These are phyloP conservation scores for Cremastinae sp. DNA, from an alignment of 2,888 invertebrate genomes.

Conservation along the genomic window DNA sequence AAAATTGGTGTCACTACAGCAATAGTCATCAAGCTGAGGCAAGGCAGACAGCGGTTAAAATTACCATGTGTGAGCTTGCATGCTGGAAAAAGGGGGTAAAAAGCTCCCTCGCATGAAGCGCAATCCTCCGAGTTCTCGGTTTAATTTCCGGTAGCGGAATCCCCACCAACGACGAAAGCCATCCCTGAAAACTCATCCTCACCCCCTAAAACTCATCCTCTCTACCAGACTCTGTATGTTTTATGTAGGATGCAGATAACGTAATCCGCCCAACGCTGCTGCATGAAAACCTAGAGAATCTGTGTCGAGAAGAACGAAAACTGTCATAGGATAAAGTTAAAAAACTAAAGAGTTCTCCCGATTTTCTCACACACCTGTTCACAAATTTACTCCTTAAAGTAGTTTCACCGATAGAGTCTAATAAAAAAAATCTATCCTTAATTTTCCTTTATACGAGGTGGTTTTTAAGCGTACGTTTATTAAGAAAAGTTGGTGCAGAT, in stretches of 20 bases:
- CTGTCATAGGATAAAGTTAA: too few relatives aligned
- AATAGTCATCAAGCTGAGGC: conserved; percentile 45
- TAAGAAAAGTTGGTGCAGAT: too few relatives aligned
- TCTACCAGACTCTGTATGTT: conserved; percentile 36
- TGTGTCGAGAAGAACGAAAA: neutral
- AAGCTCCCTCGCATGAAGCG: conserved; percentile 29
- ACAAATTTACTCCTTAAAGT: too few relatives aligned
- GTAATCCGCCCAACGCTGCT: conserved; percentile 34
- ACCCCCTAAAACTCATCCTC: conserved; percentile 18
- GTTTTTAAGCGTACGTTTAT: too few relatives aligned
- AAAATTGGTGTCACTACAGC: conserved; percentile 38
- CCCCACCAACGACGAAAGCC: neutral
- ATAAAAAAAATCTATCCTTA: too few relatives aligned
- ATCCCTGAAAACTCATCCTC: neutral
- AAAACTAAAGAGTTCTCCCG: too few relatives aligned
- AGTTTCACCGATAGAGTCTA: too few relatives aligned
- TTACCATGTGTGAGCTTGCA: conserved; percentile 40
- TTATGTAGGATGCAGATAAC: conserved; percentile 52
- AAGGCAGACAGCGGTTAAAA: conserved; percentile 38
- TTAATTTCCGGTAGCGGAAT: conserved; percentile 60
- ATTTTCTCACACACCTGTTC: too few relatives aligned
- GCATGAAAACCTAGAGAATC: conserved; percentile 7
- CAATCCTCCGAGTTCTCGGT: conserved; percentile 53
- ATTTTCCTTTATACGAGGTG: too few relatives aligned
- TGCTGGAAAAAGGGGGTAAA: conserved; percentile 1